These are phyloP conservation scores for Muscicapa comitata DNA, from an alignment of 2,797 vertebrate species.

Conservation along the genomic window DNA sequence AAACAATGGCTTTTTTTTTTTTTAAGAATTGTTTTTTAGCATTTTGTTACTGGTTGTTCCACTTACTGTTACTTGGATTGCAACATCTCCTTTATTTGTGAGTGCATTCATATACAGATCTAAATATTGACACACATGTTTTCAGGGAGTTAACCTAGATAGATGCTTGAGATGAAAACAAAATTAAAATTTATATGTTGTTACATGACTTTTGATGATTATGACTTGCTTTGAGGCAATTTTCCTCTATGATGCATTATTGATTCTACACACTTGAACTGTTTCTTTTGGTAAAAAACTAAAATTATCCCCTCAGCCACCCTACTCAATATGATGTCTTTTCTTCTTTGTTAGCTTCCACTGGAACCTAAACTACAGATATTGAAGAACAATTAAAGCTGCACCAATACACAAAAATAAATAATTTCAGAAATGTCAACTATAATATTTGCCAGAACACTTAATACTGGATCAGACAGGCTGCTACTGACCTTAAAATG, in stretches of 20 bases:
- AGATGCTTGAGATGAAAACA: background rate
- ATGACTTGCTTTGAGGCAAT: background rate
- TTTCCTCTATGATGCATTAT: background rate
- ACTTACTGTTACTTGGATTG: background rate
- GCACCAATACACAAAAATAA: background rate
- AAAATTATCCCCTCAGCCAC: background rate
- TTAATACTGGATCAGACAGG: background rate
- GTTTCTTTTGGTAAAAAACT: background rate
- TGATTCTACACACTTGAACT: background rate
- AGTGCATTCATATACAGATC: background rate
- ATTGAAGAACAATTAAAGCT: background rate
- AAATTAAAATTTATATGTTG: background rate
- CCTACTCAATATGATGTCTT: background rate
- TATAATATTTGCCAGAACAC: background rate
- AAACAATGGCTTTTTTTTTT: rapidly evolving
- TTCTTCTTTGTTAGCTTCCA: background rate
- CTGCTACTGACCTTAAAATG: background rate
- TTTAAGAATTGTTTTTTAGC: background rate
- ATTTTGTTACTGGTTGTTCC: background rate
- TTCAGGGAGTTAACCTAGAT: background rate
- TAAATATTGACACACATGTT: background rate
- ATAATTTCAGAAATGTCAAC: background rate
- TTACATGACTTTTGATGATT: background rate
- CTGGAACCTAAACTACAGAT: background rate
- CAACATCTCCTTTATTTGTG: background rate